Base-by-base conservation (phyloP, 2,113 vertebrate species). In the Seriola aureovittata region DNA sequence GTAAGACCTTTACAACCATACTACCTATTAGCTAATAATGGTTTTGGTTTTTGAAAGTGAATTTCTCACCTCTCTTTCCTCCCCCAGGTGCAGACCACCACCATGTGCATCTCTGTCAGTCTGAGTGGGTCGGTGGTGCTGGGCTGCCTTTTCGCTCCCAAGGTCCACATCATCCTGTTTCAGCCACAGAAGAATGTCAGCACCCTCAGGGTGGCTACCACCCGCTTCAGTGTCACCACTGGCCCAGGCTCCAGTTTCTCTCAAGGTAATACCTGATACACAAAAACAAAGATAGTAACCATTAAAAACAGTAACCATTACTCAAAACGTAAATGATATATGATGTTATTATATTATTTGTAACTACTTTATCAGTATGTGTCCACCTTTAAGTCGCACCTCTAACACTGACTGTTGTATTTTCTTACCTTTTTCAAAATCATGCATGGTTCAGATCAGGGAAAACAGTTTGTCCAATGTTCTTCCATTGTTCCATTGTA, bases 141-240 rank as follows among this genome's bases (percentile, higher is more conserved):
- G 0, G 98, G 98, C 72, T 98, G 97, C 87, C 97, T 98, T 91
- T 98, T 98, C 25, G 96, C 98, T 1, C 98, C 98, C 58, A 99
- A 99, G 89, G 95, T 97, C 66, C 98, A 99, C 95, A 97, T 99
- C 94, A 99, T 99, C 83, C 95, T 99, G 86, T 99, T 99, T 94
- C 98, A 99, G 95, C 98, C 98, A 0, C 98, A 99, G 96, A 99
- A 99, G 95, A 99, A 99, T 0, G 97, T 99, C 90, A 93, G 97
- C 84, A 98, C 92, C 34, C 97, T 97, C 90, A 95, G 98, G 0
- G 93, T 96, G 23, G 95, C 96, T 86, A 97, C 97, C 67, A 95
- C 97, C 65, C 97, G 98, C 57, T 99, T 98, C 90, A 96, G 97
- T 8, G 96, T 94, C 59, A 95, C 96, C 74, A 96, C 96, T 0